Evolutionary conservation across 2,888 invertebrate genomes (phyloP).

Genomic region (Druceiella hillmani): DNA sequence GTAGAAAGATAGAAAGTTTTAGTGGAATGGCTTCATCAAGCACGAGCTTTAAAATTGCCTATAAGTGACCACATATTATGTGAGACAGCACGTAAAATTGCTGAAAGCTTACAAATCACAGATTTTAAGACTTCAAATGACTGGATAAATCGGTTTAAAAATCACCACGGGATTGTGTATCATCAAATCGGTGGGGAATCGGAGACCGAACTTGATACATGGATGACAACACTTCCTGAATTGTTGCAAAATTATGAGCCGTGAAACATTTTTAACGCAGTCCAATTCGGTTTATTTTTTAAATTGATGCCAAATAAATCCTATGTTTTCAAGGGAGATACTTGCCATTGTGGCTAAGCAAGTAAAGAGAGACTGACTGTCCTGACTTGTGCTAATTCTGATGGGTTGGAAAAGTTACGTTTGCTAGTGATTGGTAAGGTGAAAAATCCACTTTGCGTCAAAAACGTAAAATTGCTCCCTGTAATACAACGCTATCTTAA

Average conservation of each 20-base stretch:
- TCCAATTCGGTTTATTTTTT: constrained; percentile 25
- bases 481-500: too few species aligned
- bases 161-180: constrained; percentile 16
- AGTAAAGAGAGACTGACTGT: constrained; percentile 26
- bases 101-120: constrained; percentile 13
- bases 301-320: constrained; percentile 23
- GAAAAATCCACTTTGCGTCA: too few species aligned
- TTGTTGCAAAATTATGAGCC: constrained; percentile 18
- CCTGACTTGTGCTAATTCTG: constrained; percentile 25
- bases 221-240: constrained; percentile 16
- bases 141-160: constrained; percentile 21
- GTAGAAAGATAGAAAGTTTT: constrained; percentile 14
- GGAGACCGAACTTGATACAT: constrained; percentile 10
- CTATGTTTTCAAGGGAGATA: constrained; percentile 22
- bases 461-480: too few species aligned
- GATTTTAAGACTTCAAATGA: constrained; percentile 18
- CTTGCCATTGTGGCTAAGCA: constrained; percentile 23
- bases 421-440: too few species aligned
- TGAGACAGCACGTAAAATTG: constrained; percentile 15
- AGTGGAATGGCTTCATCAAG: constrained; percentile 16
- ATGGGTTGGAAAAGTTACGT: constrained; percentile 27
- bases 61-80: constrained; percentile 13
- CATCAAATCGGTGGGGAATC: constrained; percentile 11
- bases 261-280: constrained; percentile 21
- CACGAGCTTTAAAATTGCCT: constrained; percentile 15